A percentile compares a stretch with the other conserved stretches of the same genome.
These are phyloP conservation scores for Sebastes wilsoni DNA, from an alignment of 2,797 vertebrate species.

Conservation along the genomic window DNA sequence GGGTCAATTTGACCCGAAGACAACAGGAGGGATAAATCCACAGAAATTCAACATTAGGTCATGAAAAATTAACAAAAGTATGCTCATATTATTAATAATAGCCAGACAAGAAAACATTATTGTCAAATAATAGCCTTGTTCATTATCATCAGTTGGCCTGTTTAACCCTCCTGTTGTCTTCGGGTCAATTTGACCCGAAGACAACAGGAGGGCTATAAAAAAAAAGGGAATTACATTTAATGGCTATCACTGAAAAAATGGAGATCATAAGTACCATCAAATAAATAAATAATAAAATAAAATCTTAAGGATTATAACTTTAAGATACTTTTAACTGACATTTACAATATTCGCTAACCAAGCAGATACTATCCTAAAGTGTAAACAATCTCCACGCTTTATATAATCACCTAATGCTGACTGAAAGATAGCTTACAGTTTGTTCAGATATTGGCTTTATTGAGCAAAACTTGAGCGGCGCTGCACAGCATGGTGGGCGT, in stretches of 20 bases:
- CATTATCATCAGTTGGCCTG: no score
- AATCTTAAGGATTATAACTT: background rate
- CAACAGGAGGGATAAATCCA: no score
- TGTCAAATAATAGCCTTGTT: no score
- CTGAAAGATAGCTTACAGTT: constrained; percentile 2
- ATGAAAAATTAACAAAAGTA: no score
- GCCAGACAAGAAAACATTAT: no score
- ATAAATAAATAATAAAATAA: background rate
- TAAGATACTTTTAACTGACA: background rate
- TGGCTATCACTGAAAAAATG: background rate
- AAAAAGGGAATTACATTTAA: background rate
- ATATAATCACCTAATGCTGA: background rate
- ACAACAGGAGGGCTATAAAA: no score
- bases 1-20: no score
- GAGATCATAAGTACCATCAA: background rate
- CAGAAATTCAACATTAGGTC: no score
- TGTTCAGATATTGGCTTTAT: constrained; percentile 23
- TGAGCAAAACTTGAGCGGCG: constrained; percentile 28
- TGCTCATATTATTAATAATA: no score
- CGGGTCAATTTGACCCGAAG: no score
- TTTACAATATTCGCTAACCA: background rate
- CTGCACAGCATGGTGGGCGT: constrained; percentile 52
- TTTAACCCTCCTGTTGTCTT: no score
- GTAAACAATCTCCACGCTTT: background rate
- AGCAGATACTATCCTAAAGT: background rate